Evolutionary conservation across 2,888 invertebrate species (phyloP).

Genomic region (Erpobdella octoculata): DNA sequence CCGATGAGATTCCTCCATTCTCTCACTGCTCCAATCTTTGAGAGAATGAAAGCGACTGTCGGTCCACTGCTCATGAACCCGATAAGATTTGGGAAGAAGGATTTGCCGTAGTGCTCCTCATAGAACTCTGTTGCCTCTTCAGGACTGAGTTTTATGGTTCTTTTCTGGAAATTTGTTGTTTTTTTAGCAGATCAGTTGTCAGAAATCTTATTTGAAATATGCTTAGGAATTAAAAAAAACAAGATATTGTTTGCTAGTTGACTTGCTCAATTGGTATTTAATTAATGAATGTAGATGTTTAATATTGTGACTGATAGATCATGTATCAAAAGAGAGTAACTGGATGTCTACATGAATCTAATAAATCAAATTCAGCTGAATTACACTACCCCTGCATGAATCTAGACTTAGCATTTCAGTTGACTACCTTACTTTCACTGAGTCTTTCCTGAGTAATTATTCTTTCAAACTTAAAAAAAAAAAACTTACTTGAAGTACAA

Average conservation of each 20-base stretch:
- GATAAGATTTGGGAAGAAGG: conserved; percentile 70
- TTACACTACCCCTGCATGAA: too few species aligned
- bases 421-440: not conserved
- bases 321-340: not conserved
- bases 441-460: not conserved
- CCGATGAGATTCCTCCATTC: conserved; percentile 69
- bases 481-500: not conserved
- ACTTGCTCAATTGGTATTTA: too few species aligned
- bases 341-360: too few species aligned
- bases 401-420: not conserved
- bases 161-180: conserved; percentile 59
- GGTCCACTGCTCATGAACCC: conserved; percentile 72
- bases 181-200: too few species aligned
- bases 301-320: not conserved
- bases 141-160: conserved; percentile 66
- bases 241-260: too few species aligned
- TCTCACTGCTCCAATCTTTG: conserved; percentile 63
- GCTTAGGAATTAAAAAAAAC: too few species aligned
- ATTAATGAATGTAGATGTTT: too few species aligned
- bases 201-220: too few species aligned
- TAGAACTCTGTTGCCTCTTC: conserved; percentile 82
- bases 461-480: not conserved
- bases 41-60: conserved; percentile 63
- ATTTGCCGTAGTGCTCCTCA: conserved; percentile 65
- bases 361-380: too few species aligned